Evolutionary conservation across 2,888 invertebrate genomes (phyloP).

Genomic region (Ophion obscuratus): DNA sequence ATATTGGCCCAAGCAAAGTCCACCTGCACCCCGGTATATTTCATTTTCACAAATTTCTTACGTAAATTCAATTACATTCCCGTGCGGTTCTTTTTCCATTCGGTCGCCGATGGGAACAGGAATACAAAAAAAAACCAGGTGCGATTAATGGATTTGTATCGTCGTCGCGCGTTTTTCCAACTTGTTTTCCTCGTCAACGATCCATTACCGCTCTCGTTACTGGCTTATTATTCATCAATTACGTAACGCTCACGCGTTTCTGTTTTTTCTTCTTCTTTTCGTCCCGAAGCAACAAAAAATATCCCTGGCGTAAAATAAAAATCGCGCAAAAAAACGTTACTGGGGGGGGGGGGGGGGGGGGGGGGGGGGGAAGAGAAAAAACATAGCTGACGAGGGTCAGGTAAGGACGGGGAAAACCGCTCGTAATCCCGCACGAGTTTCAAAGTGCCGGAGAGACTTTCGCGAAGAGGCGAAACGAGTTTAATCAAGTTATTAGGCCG

Average conservation of each 20-base stretch:
- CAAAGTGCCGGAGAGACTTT: slow-evolving; percentile 41
- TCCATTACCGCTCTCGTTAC: slow-evolving; percentile 1
- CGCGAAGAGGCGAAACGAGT: slow-evolving; percentile 73
- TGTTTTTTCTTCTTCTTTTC: background rate
- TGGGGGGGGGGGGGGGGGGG: background rate
- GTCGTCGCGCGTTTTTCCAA: background rate
- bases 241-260: background rate
- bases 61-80: background rate
- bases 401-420: slow-evolving; percentile 40
- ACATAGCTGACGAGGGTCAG: slow-evolving; percentile 28
- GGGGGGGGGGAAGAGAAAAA: background rate
- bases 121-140: background rate
- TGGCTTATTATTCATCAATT: slow-evolving; percentile 30
- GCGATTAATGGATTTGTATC: background rate
- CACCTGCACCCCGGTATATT: slow-evolving; percentile 9
- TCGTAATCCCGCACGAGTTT: slow-evolving; percentile 9
- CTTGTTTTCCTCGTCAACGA: background rate
- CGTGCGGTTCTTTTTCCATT: background rate
- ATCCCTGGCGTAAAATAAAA: slow-evolving; percentile 6
- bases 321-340: background rate
- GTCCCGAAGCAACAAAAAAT: slow-evolving; percentile 7
- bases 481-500: slow-evolving; percentile 78
- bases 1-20: background rate
- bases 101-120: background rate
- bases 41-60: slow-evolving; percentile 23